Conservation (phyloP, 1,140 invertebrate genomes). For the Odontomachus brunneus region DNA sequence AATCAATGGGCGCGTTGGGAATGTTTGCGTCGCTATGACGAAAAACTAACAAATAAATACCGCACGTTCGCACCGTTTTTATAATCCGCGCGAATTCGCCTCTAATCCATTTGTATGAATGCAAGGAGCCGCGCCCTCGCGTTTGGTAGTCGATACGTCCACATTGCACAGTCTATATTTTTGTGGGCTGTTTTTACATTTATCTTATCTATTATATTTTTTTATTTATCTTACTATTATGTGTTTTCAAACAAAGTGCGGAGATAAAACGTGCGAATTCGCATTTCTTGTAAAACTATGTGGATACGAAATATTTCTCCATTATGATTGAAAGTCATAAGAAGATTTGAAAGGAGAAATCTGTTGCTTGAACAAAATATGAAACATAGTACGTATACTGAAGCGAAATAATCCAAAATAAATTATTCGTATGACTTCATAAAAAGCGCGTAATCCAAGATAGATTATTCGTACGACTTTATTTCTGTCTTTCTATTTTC, state of each 20-base stretch:
- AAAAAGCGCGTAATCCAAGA: no score
- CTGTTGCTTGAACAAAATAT: not conserved
- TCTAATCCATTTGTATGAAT: constrained; percentile 23
- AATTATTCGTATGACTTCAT: not conserved
- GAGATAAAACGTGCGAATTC: not conserved
- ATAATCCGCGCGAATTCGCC: constrained; percentile 2
- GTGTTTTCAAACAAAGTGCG: no score
- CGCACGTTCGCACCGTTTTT: not conserved
- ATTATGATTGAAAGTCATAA: not conserved
- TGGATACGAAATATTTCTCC: not conserved
- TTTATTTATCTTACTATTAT: no score
- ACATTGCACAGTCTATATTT: no score
- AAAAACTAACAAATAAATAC: constrained; percentile 52
- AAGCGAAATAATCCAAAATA: no score
- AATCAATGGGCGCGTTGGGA: constrained; percentile 20
- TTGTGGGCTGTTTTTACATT: no score
- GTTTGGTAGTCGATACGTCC: no score
- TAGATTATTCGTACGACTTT: no score
- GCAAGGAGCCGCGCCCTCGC: not conserved
- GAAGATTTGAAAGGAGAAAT: not conserved
- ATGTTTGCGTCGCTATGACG: constrained; percentile 29
- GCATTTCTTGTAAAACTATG: not conserved
- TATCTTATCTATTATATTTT: no score
- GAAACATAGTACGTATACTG: not conserved
- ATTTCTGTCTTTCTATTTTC: constrained; percentile 1